Evolutionary conservation across 1,140 invertebrate species (phyloP), one percentile per base, ranked within the genome.

Genomic region (Cydia amplana): DNA sequence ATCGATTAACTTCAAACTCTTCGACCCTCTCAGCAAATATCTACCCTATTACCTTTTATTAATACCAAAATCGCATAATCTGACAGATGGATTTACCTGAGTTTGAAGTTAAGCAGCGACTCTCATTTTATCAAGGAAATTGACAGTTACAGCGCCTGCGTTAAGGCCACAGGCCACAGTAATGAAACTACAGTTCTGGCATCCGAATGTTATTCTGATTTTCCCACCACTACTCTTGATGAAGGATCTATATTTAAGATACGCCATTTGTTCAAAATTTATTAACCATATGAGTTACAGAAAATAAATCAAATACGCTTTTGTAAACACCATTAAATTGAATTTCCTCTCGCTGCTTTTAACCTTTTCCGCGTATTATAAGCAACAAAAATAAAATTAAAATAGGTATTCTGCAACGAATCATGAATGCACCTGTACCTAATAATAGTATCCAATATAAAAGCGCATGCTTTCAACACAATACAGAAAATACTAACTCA

Each of bases 381-480:
- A 0, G 16, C 4, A 2, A 60, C 20, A 23, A 23, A 60, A 60
- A 60, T 23, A 10, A 60, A 20, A 20, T 10, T 12, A 23, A 60
- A 20, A 20, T 23, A 60, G 6, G 2, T 60, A 23, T 23, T 60
- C 18, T 60, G 4, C 46, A 49, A 55, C n/a, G 4, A 51, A 51
- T n/a, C 20, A 60, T 23, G 20, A 60, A 60, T 60, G 20, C 55
- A 60, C 55, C 55, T 60, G 55, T 12, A 60, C 10, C 55, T 60
- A 60, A 60, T 60, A 60, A 60, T 60, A 60, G 55, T 23, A 60
- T 23, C 55, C 55, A 23, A 60, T 20, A 60, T 5, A 60, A 60
- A 23, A 60, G 55, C 55, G 18, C 10, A 60, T 18, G 55, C 55
- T 60, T 60, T 60, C 55, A 60, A 60, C 55, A 60, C 18, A 23